phyloP scores from a whole-genome alignment of 2,888 invertebrate species.

The Phrixothrix hirtus region DNA sequence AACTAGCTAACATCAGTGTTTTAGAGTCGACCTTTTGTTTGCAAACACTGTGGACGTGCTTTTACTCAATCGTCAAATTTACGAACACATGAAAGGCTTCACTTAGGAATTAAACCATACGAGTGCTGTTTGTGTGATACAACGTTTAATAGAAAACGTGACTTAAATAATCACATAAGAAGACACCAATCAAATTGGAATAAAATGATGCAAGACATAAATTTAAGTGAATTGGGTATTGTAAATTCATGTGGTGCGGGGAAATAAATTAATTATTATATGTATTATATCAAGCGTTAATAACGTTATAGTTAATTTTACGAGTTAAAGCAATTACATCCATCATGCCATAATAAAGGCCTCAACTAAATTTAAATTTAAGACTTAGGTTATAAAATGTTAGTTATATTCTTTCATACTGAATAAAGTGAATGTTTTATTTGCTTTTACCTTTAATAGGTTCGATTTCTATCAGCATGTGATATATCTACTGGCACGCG shows the following conservation, averaged over 20 bases:
- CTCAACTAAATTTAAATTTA: too few relatives aligned
- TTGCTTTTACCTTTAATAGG: too few relatives aligned
- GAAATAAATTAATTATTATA: too few relatives aligned
- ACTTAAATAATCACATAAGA: constrained; percentile 35
- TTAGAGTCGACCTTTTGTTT: constrained; percentile 35
- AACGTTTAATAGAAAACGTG: constrained; percentile 36
- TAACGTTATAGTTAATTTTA: too few relatives aligned
- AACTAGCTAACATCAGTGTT: constrained; percentile 5
- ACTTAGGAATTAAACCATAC: constrained; percentile 33
- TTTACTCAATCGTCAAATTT: constrained; percentile 39
- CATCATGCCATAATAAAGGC: too few relatives aligned
- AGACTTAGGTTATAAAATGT: too few relatives aligned
- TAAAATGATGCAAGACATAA: not conserved
- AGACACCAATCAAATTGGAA: constrained; percentile 28
- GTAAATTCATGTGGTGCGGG: not conserved
- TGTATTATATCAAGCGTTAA: too few relatives aligned
- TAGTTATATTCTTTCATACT: too few relatives aligned
- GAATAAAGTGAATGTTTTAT: too few relatives aligned
- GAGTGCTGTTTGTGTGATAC: constrained; percentile 31
- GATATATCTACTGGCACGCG: too few relatives aligned
- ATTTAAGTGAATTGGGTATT: not conserved
- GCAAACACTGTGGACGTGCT: constrained; percentile 33
- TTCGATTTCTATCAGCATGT: too few relatives aligned
- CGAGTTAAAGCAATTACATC: too few relatives aligned
- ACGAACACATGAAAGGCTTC: constrained; percentile 36